Evolutionary conservation across 2,888 invertebrate species (phyloP).

Genomic region (Oasisia sp.): DNA sequence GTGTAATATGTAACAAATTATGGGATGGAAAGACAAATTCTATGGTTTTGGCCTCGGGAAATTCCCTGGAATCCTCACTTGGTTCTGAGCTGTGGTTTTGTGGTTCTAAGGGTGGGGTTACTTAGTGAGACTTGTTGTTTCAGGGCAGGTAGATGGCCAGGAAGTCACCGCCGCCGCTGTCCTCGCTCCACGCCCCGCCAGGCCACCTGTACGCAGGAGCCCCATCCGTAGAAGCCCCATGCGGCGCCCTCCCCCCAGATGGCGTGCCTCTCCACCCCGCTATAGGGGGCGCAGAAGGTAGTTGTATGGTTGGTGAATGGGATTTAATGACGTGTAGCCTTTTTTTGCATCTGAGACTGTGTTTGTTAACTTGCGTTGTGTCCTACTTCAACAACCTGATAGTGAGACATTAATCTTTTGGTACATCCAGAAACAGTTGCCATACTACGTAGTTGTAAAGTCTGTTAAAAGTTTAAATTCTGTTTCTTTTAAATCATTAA

Average conservation of each 20-base stretch:
- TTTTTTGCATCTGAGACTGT: neutral
- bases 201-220: conserved; percentile 56
- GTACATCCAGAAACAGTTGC: neutral
- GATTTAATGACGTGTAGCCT: neutral
- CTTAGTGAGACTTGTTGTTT: conserved; percentile 29
- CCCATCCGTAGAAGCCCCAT: conserved; percentile 37
- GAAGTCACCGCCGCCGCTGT: conserved; percentile 96
- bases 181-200: conserved; percentile 70
- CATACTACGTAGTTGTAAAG: neutral
- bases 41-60: neutral
- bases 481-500: neutral
- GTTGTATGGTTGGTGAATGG: neutral
- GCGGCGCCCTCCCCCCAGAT: conserved; percentile 45
- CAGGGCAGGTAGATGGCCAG: conserved; percentile 93
- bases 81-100: neutral
- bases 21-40: neutral
- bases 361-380: neutral
- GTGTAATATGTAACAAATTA: neutral
- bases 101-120: neutral
- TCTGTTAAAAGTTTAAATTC: neutral
- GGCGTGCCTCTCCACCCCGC: conserved; percentile 49
- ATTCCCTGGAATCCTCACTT: neutral
- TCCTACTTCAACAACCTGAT: neutral
- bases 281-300: neutral
- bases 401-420: neutral